Percentiles rank a stretch among this genome's conserved stretches.
These are phyloP conservation scores for Lordiphosa collinella DNA, from an alignment of 1,140 invertebrate species.

Conservation along the genomic window DNA sequence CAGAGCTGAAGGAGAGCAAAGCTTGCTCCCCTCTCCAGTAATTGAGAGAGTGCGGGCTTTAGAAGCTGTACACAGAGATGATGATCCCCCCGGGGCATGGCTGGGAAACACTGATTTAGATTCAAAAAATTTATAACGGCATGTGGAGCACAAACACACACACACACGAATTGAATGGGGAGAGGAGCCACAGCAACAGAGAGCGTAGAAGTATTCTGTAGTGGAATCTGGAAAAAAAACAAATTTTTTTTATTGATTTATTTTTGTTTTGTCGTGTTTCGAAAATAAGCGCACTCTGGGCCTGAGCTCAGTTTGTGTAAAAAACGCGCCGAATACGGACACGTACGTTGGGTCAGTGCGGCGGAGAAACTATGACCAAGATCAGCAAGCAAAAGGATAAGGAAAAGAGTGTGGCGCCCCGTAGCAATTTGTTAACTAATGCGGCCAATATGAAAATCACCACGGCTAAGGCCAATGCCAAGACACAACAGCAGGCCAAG, in stretches of 20 bases:
- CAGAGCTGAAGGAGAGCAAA: constrained; percentile 8
- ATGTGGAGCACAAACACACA: constrained; percentile 43
- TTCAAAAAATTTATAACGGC: constrained; percentile 49
- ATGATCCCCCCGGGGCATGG: too few relatives aligned
- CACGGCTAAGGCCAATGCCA: constrained; percentile 57
- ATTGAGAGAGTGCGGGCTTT: constrained; percentile 25
- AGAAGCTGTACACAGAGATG: constrained; percentile 53
- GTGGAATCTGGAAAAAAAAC: constrained; percentile 64
- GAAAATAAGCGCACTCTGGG: constrained; percentile 49
- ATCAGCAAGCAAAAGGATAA: constrained; percentile 62
- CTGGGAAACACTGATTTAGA: too few relatives aligned
- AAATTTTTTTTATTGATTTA: constrained; percentile 59
- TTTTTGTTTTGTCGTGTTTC: constrained; percentile 45
- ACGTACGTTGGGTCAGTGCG: constrained; percentile 55
- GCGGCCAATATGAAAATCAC: constrained; percentile 71
- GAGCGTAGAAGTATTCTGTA: constrained; percentile 32
- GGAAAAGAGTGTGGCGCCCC: constrained; percentile 21
- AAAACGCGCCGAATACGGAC: constrained; percentile 71
- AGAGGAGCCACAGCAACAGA: constrained; percentile 1
- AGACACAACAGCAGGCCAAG: constrained; percentile 32
- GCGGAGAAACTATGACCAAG: constrained; percentile 56
- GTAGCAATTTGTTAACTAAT: constrained; percentile 47
- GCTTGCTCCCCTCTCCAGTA: too few relatives aligned
- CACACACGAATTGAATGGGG: constrained; percentile 53
- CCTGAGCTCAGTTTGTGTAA: constrained; percentile 54